A percentile compares a stretch with the other conserved stretches of the same genome.
phyloP scores from a whole-genome alignment of 2,888 invertebrate genomes.

The Teinopalpus imperialis region DNA sequence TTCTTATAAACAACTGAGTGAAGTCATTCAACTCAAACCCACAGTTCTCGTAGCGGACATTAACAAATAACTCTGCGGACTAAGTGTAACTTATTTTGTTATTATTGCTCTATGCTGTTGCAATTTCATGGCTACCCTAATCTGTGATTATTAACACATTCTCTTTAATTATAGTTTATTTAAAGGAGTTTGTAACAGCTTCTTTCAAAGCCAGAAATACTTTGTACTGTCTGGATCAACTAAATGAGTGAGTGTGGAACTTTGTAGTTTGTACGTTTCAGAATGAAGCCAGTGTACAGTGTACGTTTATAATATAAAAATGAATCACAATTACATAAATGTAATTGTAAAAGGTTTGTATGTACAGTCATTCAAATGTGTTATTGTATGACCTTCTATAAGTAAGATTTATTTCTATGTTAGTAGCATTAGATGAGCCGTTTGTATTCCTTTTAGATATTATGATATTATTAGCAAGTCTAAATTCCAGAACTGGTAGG shows the following conservation, averaged over 20 bases:
- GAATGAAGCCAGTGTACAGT: too few relatives aligned
- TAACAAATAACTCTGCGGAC: conserved; percentile 16
- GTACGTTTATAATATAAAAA: too few relatives aligned
- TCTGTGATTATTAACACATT: conserved; percentile 10
- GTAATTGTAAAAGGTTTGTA: too few relatives aligned
- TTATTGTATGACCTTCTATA: conserved; percentile 1
- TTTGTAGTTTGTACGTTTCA: too few relatives aligned
- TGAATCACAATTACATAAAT: too few relatives aligned
- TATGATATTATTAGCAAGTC: not conserved
- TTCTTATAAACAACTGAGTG: conserved; percentile 73
- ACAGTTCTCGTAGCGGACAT: conserved; percentile 65
- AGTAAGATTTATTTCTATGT: not conserved
- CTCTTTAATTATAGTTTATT: not conserved
- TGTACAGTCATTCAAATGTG: not conserved
- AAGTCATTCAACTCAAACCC: conserved; percentile 76
- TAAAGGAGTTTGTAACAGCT: not conserved
- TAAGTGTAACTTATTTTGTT: conserved; percentile 13
- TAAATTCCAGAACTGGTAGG: conserved; percentile 8
- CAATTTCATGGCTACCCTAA: not conserved
- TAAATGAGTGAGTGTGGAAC: not conserved
- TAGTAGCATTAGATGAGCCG: not conserved
- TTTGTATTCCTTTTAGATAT: not conserved
- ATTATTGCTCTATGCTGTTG: conserved; percentile 15
- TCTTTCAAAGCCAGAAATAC: conserved; percentile 3
- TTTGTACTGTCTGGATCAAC: not conserved